Evolutionary conservation across 2,113 vertebrate species (phyloP), one percentile per base, ranked within the genome.

Genomic region (Cacatua alba): DNA sequence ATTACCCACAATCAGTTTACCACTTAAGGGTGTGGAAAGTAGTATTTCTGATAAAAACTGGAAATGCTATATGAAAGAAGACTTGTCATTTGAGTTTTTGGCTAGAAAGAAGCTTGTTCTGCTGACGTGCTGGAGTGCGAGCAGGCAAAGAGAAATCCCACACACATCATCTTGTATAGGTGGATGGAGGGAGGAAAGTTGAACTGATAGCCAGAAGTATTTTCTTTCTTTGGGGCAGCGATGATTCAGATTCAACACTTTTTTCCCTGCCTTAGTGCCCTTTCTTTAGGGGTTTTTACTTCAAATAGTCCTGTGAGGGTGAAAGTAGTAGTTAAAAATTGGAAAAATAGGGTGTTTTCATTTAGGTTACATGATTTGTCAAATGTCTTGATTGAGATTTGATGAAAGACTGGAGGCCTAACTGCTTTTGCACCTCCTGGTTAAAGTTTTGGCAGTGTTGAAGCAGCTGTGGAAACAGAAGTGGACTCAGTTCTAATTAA

Each of bases 61-160:
- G 44, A 60, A 78, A 26, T 23, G 25, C 7, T 71, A 9, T 14
- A 7, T 70, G n/a, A 37, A 39, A 18, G 33, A 13, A 72, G 35
- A 28, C 17, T 72, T 60, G 15, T 65, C 65, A 3, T 23, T 17
- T 51, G 23, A 44, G 12, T 39, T 69, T 92, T 20, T 41, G 74
- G 28, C 18, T 72, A n/a, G 63, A 60, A 84, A 60, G 57, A 37
- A 90, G 8, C 29, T 91, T 46, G 18, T 65, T 71, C 11, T 79
- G 35, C 33, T 64, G 28, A 26, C 0, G 1, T 77, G 25, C 23
- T 79, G 37, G 29, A 39, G n/a, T 53, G 24, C 0, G 0, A 51
- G 16, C 29, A 64, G 37, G 24, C 43, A 71, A 68, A 76, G 63
- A 68, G 39, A 60, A 83, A 77, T 84, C 60, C 39, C 24, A 1